phyloP scores from a whole-genome alignment of 2,113 vertebrate genomes.

The Piliocolobus tephrosceles region DNA sequence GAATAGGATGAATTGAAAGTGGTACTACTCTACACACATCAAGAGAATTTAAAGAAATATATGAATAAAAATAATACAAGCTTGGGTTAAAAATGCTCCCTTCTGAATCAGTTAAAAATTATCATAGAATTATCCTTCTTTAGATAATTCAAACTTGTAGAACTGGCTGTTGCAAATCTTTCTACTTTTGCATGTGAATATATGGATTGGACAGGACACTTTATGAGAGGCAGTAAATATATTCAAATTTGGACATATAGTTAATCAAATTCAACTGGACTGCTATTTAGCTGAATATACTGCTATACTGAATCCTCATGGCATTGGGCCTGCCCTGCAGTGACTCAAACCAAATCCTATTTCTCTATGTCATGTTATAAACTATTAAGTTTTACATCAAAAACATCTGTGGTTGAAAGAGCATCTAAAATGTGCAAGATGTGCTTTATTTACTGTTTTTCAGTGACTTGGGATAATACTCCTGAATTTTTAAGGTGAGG shows the following conservation, averaged over 20 bases:
- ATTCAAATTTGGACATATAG: neutral
- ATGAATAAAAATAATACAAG: neutral
- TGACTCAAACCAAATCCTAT: neutral
- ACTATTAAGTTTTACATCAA: neutral
- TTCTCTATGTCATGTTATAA: neutral
- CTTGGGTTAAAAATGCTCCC: neutral
- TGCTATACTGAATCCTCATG: neutral
- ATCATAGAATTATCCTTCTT: neutral
- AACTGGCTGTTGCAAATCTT: constrained; percentile 2
- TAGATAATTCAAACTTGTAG: neutral
- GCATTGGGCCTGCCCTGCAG: neutral
- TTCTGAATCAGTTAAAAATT: neutral
- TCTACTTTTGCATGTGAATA: neutral
- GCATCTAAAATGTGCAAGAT: neutral
- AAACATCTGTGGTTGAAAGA: neutral
- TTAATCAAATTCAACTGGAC: constrained; percentile 14
- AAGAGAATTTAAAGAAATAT: neutral
- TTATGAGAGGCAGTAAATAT: constrained; percentile 26
- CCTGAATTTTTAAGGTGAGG: neutral
- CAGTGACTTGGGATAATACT: neutral
- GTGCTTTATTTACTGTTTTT: neutral
- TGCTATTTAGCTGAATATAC: neutral
- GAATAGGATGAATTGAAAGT: neutral
- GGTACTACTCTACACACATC: neutral
- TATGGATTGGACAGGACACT: neutral